Conservation (phyloP, 2,113 vertebrate genomes). For the Leucoraja erinaceus region DNA sequence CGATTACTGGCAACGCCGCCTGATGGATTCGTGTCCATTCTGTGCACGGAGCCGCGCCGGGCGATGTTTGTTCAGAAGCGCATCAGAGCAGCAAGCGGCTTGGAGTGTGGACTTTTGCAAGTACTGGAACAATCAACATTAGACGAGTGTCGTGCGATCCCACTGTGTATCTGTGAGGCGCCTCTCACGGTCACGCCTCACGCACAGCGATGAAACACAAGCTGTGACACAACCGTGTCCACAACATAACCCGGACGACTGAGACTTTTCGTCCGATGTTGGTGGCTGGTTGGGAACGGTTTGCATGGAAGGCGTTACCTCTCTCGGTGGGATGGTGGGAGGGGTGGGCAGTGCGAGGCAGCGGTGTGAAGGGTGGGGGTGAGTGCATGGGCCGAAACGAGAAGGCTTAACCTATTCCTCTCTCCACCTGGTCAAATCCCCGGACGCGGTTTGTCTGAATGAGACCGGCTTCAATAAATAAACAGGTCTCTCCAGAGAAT, state of each 20-base stretch:
- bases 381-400: too few species aligned
- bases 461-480: slow-evolving; percentile 42
- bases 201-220: neutral
- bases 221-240: neutral
- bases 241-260: neutral
- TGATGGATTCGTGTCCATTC: neutral
- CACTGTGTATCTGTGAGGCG: neutral
- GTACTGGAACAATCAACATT: neutral
- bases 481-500: slow-evolving; percentile 52
- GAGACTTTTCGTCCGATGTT: neutral
- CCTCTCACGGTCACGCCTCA: neutral
- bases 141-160: neutral
- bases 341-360: too few species aligned
- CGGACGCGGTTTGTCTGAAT: slow-evolving; percentile 50
- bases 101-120: neutral
- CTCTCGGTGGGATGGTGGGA: too few species aligned
- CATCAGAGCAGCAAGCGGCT: neutral
- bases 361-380: too few species aligned
- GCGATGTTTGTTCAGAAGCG: neutral
- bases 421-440: neutral
- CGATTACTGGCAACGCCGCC: neutral
- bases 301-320: neutral
- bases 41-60: neutral
- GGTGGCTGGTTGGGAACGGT: neutral
- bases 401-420: neutral